Percentiles rank a stretch among this genome's conserved stretches.
Evolutionary conservation across 2,113 vertebrate species (phyloP).

Genomic region (Neodon shergylaensis): DNA sequence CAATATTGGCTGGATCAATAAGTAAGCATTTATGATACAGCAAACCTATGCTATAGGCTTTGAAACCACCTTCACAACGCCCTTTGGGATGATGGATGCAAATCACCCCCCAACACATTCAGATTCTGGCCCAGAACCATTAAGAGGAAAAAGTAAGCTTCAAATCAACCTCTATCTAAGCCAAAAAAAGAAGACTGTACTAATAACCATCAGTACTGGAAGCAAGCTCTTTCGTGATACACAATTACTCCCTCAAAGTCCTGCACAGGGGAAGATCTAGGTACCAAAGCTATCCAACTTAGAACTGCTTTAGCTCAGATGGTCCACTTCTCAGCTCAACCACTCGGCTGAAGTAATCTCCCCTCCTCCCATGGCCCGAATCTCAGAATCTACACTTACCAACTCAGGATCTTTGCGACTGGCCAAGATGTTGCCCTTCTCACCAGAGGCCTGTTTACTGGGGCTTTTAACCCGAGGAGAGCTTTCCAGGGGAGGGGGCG

Average conservation of each 20-base stretch:
- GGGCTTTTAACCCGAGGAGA: slow-evolving; percentile 96
- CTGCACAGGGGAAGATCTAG: slow-evolving; percentile 16
- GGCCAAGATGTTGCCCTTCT: slow-evolving; percentile 98
- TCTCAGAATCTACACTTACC: slow-evolving; percentile 85
- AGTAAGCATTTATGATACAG: neutral
- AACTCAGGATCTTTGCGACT: slow-evolving; percentile 98
- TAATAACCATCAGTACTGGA: neutral
- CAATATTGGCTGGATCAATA: neutral
- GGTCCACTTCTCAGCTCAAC: neutral
- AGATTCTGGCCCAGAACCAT: neutral
- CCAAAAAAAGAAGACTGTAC: neutral
- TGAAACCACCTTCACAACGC: neutral
- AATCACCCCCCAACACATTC: neutral
- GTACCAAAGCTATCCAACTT: neutral
- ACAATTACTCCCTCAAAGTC: neutral
- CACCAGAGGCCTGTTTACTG: slow-evolving; percentile 93
- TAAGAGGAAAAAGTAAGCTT: neutral
- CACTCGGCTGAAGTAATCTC: neutral
- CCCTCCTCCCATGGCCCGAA: neutral
- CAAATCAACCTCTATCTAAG: neutral
- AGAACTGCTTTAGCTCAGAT: neutral
- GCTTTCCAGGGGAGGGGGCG: slow-evolving; percentile 94
- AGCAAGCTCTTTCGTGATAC: neutral
- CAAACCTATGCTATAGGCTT: neutral
- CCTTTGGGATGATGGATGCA: neutral